phyloP scores from a whole-genome alignment of 2,888 invertebrate species.

The Vesta saturnalis region DNA sequence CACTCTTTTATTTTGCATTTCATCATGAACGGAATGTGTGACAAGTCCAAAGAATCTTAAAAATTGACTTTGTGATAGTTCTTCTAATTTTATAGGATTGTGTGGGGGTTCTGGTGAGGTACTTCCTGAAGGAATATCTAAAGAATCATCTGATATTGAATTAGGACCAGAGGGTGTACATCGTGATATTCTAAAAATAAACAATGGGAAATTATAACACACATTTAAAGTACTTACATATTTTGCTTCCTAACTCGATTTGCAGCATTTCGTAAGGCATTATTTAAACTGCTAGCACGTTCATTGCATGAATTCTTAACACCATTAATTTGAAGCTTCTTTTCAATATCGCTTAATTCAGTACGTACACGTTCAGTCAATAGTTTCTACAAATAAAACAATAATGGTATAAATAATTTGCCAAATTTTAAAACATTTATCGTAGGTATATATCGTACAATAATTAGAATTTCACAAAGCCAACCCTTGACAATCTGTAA shows the following conservation, averaged over 20 bases:
- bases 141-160: slow-evolving; percentile 57
- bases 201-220: slow-evolving; percentile 11
- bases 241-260: slow-evolving; percentile 60
- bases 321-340: slow-evolving; percentile 51
- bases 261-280: slow-evolving; percentile 55
- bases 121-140: slow-evolving; percentile 50
- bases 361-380: slow-evolving; percentile 56
- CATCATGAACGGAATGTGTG: slow-evolving; percentile 62
- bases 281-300: slow-evolving; percentile 54
- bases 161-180: slow-evolving; percentile 33
- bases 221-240: slow-evolving; percentile 57
- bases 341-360: slow-evolving; percentile 56
- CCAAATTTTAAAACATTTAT: background rate
- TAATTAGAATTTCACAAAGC: background rate
- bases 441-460: background rate
- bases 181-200: slow-evolving; percentile 23
- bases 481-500: too few relatives aligned
- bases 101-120: slow-evolving; percentile 53
- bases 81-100: slow-evolving; percentile 55
- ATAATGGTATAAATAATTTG: background rate
- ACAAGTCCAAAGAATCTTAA: slow-evolving; percentile 62
- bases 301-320: slow-evolving; percentile 57
- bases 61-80: slow-evolving; percentile 60
- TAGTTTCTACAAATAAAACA: slow-evolving; percentile 52
- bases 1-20: slow-evolving; percentile 65